Conservation (phyloP, 2,113 vertebrate genomes). For the Prionailurus viverrinus region DNA sequence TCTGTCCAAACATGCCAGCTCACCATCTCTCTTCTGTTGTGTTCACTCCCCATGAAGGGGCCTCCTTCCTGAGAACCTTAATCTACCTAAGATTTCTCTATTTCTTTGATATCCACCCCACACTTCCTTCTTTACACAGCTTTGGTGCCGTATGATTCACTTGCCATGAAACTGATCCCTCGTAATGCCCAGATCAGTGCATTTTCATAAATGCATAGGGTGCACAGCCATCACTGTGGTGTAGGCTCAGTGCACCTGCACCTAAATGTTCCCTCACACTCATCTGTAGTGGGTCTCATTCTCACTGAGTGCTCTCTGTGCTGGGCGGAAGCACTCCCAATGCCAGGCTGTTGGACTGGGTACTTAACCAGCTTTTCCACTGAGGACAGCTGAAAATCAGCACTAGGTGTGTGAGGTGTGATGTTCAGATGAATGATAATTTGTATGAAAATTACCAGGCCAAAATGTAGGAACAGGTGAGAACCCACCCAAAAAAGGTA, state of each 20-base stretch:
- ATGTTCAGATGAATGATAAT: background rate
- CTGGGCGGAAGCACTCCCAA: background rate
- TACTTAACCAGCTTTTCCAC: background rate
- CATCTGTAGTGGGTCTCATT: background rate
- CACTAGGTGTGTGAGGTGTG: background rate
- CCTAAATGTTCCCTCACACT: background rate
- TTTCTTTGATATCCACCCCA: background rate
- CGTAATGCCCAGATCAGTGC: background rate
- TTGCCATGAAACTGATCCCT: background rate
- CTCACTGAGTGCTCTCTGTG: background rate
- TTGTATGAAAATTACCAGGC: background rate
- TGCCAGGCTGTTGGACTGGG: background rate
- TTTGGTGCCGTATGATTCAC: background rate
- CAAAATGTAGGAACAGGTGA: slow-evolving; percentile 1
- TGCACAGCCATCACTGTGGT: background rate
- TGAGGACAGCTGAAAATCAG: background rate
- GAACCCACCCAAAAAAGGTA: background rate
- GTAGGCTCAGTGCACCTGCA: background rate
- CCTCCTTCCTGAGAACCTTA: background rate
- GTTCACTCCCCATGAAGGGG: background rate
- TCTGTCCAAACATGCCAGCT: background rate
- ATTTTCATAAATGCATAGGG: background rate
- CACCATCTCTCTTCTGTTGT: background rate
- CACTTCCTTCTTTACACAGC: background rate
- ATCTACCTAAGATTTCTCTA: background rate